Evolutionary conservation across 1,140 invertebrate species (phyloP), one percentile per base, ranked within the genome.

Genomic region (Drosophila azteca): DNA sequence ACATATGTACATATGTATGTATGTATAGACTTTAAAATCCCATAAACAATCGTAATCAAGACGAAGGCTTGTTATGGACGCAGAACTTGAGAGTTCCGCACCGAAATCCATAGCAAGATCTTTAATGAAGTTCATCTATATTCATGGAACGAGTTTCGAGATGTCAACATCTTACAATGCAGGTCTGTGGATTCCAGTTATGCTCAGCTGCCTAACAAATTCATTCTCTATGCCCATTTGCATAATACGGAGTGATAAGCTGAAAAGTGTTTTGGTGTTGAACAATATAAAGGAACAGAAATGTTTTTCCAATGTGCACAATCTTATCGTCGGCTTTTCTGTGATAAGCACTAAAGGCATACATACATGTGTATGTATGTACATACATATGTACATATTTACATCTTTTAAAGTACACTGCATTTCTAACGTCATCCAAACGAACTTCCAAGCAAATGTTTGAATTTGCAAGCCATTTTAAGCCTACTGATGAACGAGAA

Each of bases 71-170:
- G 31, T 35, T 35, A 35, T 11, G 58, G 60, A 52, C 64, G 55
- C 8, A 17, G 41, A 39, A 39, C 35, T 39, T 39, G 35, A 39
- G 35, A 85, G 78, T 85, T 85, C 81, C 81, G 81, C 78, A 71
- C 76, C 62, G 29, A 22, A 22, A 22, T 9, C 44, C 50, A 43
- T 20, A 31, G 54, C 71, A 63, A 61, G 72, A 68, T 66, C 50
- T 43, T 61, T 84, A 82, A 80, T 81, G 54, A 77, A 64, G 66
- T 75, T 71, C 66, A 80, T 74, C 77, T 65, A 60, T 87, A 82
- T 85, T 58, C 66, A 68, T 61, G 57, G 49, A 85, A 85, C 81
- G 50, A 68, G 81, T 85, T 85, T 83, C 20, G 44, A 51, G 70
- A 62, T 77, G 68, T 66, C 72, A 52, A 59, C 77, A 64, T 66